Evolutionary conservation across 2,113 vertebrate species (phyloP).

Genomic region (Pelusios castaneus): DNA sequence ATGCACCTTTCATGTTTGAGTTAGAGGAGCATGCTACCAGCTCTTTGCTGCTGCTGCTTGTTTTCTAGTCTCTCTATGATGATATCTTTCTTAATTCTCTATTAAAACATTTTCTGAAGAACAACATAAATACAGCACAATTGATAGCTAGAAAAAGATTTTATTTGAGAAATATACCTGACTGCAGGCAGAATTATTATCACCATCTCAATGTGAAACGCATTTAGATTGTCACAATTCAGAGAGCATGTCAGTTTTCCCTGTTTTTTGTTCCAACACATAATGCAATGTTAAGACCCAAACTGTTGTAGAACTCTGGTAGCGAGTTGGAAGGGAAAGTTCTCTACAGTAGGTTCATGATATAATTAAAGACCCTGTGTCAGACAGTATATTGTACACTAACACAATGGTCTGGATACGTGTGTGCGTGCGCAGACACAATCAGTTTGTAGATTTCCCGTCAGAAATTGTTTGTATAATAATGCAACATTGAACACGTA

Average conservation of each 20-base stretch:
- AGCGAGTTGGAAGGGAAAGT: accelerated
- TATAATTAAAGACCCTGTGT: not conserved
- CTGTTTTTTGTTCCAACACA: not conserved
- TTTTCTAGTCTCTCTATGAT: accelerated
- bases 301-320: not conserved
- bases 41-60: not conserved
- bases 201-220: not conserved
- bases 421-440: too few relatives aligned
- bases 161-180: accelerated
- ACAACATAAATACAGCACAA: accelerated
- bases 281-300: accelerated
- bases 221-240: accelerated
- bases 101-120: not conserved
- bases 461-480: not conserved
- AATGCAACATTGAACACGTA: not conserved
- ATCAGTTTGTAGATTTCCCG: accelerated
- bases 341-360: accelerated
- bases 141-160: not conserved
- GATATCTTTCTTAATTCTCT: not conserved
- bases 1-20: accelerated
- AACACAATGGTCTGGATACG: not conserved
- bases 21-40: accelerated
- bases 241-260: accelerated
- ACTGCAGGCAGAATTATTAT: accelerated
- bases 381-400: not conserved